These are phyloP conservation scores for Pangasianodon hypophthalmus DNA, from an alignment of 2,113 vertebrate species.

Conservation along the genomic window DNA sequence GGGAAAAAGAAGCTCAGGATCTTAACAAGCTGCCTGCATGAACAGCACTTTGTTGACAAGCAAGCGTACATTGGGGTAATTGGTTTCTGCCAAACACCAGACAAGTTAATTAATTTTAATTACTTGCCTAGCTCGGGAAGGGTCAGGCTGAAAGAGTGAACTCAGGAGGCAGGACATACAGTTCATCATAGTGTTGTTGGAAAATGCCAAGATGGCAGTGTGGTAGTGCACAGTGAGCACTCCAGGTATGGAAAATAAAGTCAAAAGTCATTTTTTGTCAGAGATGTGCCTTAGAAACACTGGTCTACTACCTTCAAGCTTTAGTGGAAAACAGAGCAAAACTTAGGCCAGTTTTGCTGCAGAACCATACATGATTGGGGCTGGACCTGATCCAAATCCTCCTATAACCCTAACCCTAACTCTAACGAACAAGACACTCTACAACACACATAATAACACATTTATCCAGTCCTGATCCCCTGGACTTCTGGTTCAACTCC, in stretches of 20 bases:
- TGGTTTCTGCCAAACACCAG: slow-evolving; percentile 67
- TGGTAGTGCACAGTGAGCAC: not conserved
- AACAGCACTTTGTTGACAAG: slow-evolving; percentile 68
- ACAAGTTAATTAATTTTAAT: slow-evolving; percentile 78
- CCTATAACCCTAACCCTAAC: not conserved
- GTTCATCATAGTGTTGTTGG: slow-evolving; percentile 33
- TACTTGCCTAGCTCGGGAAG: slow-evolving; percentile 57
- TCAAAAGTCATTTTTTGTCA: not conserved
- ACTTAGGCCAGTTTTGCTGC: not conserved
- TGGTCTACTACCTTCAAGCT: not conserved
- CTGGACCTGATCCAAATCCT: not conserved
- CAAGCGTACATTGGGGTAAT: slow-evolving; percentile 64
- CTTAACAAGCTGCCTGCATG: slow-evolving; percentile 57
- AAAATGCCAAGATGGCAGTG: not conserved
- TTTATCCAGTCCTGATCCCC: not conserved
- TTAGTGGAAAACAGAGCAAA: not conserved
- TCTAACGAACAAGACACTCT: not conserved
- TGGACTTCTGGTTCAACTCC: not conserved
- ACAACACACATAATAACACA: not conserved
- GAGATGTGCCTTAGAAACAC: not conserved
- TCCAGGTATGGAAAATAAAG: not conserved
- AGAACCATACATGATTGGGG: not conserved
- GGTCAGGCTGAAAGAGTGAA: slow-evolving; percentile 58
- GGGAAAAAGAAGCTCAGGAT: slow-evolving; percentile 45
- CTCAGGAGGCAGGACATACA: slow-evolving; percentile 35